Conservation (phyloP, 2,113 vertebrate genomes). For the Neolamprologus falcicula region DNA sequence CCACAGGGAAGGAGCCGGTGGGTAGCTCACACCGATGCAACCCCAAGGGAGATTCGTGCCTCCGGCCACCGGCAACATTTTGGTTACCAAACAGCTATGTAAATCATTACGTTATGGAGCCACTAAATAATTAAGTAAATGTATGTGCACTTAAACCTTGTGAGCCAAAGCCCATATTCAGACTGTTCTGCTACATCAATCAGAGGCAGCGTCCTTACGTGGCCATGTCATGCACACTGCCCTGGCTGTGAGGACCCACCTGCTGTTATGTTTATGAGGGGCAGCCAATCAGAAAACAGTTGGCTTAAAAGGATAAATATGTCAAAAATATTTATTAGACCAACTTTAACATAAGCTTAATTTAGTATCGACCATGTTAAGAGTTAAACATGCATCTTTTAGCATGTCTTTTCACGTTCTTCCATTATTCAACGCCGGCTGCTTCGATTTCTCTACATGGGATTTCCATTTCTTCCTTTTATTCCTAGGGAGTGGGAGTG, state of each 20-base stretch:
- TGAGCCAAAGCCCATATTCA: not conserved
- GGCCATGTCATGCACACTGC: not conserved
- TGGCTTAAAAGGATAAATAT: not conserved
- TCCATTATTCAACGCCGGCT: not conserved
- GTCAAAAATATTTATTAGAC: not conserved
- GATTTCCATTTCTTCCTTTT: not conserved
- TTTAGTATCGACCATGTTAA: not conserved
- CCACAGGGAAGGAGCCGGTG: accelerated
- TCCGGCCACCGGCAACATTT: not conserved
- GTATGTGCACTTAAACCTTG: not conserved
- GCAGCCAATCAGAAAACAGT: not conserved
- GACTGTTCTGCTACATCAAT: not conserved
- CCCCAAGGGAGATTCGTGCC: not conserved
- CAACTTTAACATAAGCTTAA: not conserved
- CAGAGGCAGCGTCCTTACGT: not conserved
- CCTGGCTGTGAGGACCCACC: not conserved
- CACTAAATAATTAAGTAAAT: not conserved
- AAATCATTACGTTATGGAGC: not conserved
- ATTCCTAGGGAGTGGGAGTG: not conserved
- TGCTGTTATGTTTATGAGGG: not conserved
- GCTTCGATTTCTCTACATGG: not conserved
- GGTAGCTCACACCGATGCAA: not conserved
- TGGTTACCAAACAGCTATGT: not conserved
- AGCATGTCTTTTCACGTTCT: not conserved
- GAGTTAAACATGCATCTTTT: not conserved